A percentile compares a stretch with the other conserved stretches of the same genome.
Conservation (phyloP, 2,113 vertebrate species). For the Empidonax traillii region DNA sequence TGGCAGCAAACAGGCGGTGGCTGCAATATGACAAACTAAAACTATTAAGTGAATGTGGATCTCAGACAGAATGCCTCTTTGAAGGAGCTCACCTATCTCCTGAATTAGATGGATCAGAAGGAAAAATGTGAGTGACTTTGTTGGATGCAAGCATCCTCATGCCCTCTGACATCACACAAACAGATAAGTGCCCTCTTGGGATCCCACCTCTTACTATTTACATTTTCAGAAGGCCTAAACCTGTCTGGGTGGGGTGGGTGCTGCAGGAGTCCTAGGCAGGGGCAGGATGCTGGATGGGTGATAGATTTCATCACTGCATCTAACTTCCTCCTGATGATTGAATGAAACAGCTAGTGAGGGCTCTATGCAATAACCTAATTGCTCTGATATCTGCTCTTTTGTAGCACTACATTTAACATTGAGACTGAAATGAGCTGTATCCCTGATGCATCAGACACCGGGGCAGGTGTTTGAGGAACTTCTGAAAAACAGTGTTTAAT, state of each 20-base stretch:
- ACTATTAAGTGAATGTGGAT: background rate
- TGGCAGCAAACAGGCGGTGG: background rate
- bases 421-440: background rate
- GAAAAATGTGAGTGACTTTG: background rate
- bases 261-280: background rate
- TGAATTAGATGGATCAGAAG: background rate
- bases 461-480: background rate
- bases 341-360: background rate
- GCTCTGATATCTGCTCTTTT: background rate
- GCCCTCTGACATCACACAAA: background rate
- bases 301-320: background rate
- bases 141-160: background rate
- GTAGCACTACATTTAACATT: background rate
- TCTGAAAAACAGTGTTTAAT: background rate
- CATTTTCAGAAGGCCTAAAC: background rate
- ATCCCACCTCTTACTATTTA: background rate
- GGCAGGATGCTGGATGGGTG: background rate
- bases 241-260: background rate
- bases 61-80: background rate
- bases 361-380: background rate
- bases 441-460: background rate
- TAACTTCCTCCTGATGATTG: fast-evolving
- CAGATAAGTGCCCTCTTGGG: background rate
- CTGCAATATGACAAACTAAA: background rate
- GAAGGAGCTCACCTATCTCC: background rate